A percentile compares a stretch with the other conserved stretches of the same genome.
phyloP scores from a whole-genome alignment of 1,140 invertebrate genomes.

The Saccostrea cuccullata region DNA sequence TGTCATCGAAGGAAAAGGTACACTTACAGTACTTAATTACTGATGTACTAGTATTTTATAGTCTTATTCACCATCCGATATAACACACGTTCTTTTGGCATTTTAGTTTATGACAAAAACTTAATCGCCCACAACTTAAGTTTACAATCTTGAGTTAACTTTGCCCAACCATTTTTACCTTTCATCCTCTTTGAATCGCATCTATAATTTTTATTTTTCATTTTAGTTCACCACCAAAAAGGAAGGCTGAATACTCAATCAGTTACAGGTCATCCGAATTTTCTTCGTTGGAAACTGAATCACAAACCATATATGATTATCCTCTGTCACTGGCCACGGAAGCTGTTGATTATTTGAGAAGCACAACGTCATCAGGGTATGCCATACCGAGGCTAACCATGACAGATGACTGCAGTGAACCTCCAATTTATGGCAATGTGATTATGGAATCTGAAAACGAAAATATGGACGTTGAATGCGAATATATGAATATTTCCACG shows the following conservation, averaged over 20 bases:
- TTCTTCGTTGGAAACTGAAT: neutral
- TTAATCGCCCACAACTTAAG: too few species aligned
- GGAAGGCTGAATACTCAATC: neutral
- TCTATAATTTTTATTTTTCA: neutral
- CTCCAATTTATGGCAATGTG: neutral
- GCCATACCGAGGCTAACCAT: neutral
- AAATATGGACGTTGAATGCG: neutral
- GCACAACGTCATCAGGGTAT: conserved; percentile 4
- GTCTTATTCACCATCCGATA: too few species aligned
- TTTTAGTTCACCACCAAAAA: neutral
- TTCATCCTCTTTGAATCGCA: too few species aligned
- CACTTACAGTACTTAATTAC: too few species aligned
- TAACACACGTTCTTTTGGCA: too few species aligned
- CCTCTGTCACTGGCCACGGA: neutral
- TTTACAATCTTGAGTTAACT: too few species aligned
- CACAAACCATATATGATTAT: neutral
- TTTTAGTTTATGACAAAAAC: too few species aligned
- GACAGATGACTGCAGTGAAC: neutral
- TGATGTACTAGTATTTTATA: too few species aligned
- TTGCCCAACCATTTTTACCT: too few species aligned
- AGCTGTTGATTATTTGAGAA: neutral
- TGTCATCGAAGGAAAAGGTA: neutral
- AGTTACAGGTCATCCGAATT: neutral
- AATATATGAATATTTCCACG: neutral
- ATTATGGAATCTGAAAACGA: neutral